Evolutionary conservation across 2,113 vertebrate species (phyloP).

Genomic region (Engystomops pustulosus): DNA sequence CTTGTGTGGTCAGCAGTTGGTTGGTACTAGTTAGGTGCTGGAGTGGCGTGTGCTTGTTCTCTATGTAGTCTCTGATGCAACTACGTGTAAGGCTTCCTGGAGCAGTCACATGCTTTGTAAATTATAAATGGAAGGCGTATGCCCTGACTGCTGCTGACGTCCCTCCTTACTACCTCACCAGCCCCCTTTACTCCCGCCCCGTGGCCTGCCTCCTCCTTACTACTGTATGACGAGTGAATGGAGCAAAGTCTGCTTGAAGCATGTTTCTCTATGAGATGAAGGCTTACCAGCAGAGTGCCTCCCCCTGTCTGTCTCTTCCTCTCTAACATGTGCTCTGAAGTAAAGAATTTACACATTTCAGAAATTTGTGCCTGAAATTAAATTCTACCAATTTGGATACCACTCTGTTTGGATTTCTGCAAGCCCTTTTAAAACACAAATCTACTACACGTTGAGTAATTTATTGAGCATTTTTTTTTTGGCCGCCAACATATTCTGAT

Average conservation of each 20-base stretch:
- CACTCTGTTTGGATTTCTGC: no score
- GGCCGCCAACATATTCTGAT: no score
- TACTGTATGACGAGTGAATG: conserved; percentile 65
- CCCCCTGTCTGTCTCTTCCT: background rate
- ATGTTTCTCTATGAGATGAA: conserved; percentile 24
- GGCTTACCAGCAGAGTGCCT: conserved; percentile 8
- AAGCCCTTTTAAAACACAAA: no score
- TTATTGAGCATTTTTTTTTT: no score
- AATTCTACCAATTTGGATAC: no score
- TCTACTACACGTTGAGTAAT: no score
- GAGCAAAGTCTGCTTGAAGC: conserved; percentile 53
- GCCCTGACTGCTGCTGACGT: conserved; percentile 63
- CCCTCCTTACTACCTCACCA: conserved; percentile 67
- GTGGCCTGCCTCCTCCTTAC: conserved; percentile 63
- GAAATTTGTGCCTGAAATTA: no score
- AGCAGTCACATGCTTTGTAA: conserved; percentile 71
- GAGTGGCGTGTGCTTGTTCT: background rate
- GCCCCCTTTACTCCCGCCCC: conserved; percentile 60
- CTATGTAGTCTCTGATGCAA: conserved; percentile 77
- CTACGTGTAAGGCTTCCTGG: conserved; percentile 71
- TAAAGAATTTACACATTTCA: no score
- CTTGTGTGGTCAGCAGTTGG: background rate
- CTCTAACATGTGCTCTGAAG: background rate
- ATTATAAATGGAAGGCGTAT: conserved; percentile 67
- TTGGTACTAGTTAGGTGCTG: background rate